Evolutionary conservation across 2,888 invertebrate species (phyloP).

Genomic region (Orthosia cruda): DNA sequence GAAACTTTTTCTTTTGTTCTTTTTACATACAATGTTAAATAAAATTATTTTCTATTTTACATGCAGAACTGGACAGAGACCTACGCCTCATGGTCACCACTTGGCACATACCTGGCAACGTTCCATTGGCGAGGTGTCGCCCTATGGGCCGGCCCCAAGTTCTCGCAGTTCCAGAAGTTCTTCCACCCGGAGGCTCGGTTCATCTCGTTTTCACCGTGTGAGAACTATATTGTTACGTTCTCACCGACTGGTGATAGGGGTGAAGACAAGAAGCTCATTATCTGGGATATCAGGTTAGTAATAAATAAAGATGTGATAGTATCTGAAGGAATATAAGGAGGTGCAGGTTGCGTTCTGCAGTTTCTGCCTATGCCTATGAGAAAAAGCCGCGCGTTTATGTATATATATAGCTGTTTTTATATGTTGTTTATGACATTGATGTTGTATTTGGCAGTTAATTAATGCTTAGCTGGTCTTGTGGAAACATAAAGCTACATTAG

Average conservation of each 20-base stretch:
- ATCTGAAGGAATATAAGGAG: too few relatives aligned
- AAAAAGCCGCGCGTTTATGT: too few relatives aligned
- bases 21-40: background rate
- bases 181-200: slow-evolving; percentile 97
- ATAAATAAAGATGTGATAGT: background rate
- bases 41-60: slow-evolving; percentile 27
- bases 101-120: slow-evolving; percentile 99
- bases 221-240: slow-evolving; percentile 99
- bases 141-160: slow-evolving; percentile 99
- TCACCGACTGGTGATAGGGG: slow-evolving; percentile 95
- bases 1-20: background rate
- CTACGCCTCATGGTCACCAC: slow-evolving; percentile 99
- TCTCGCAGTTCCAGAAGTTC: slow-evolving; percentile 98
- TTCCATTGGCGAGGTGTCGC: slow-evolving; percentile 99
- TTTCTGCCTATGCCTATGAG: too few relatives aligned
- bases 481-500: background rate
- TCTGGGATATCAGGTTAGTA: slow-evolving; percentile 98
- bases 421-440: background rate
- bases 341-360: too few relatives aligned
- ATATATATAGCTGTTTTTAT: too few relatives aligned
- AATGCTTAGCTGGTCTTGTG: background rate
- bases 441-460: background rate
- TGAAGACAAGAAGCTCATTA: slow-evolving; percentile 96
- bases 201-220: slow-evolving; percentile 99
- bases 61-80: slow-evolving; percentile 98